A percentile compares a stretch with the other conserved stretches of the same genome.
These are phyloP conservation scores for Dryas iulia DNA, from an alignment of 1,140 invertebrate genomes.

Conservation along the genomic window DNA sequence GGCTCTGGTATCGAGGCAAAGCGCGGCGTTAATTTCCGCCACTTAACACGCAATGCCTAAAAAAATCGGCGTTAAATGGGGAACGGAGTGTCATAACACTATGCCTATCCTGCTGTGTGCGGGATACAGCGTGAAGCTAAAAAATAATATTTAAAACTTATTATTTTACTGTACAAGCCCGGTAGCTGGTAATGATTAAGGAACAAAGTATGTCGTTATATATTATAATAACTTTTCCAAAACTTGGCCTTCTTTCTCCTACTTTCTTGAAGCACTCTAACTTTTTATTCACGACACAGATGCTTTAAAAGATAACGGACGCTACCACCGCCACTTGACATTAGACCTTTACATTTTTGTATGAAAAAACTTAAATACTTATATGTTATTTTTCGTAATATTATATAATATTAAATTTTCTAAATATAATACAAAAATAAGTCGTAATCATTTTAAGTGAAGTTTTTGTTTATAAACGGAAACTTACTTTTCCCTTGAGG, in stretches of 20 bases:
- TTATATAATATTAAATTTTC: neutral
- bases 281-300: constrained; percentile 4
- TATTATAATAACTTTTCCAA: neutral
- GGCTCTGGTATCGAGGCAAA: too few species aligned
- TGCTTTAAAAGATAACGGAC: constrained; percentile 1
- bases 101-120: too few species aligned
- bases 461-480: too few species aligned
- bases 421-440: too few species aligned
- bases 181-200: neutral
- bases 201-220: neutral
- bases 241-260: neutral
- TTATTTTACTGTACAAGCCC: neutral
- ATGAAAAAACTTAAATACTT: neutral
- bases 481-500: too few species aligned
- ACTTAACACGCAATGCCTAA: too few species aligned
- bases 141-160: too few species aligned
- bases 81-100: too few species aligned
- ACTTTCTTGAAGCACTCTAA: neutral
- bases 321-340: neutral
- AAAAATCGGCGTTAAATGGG: too few species aligned
- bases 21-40: too few species aligned
- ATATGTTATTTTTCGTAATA: neutral
- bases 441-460: too few species aligned
- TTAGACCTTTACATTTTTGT: neutral
- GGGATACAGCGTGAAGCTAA: too few species aligned